Conservation (phyloP, 2,113 vertebrate species). For the Callocephalon fimbriatum region DNA sequence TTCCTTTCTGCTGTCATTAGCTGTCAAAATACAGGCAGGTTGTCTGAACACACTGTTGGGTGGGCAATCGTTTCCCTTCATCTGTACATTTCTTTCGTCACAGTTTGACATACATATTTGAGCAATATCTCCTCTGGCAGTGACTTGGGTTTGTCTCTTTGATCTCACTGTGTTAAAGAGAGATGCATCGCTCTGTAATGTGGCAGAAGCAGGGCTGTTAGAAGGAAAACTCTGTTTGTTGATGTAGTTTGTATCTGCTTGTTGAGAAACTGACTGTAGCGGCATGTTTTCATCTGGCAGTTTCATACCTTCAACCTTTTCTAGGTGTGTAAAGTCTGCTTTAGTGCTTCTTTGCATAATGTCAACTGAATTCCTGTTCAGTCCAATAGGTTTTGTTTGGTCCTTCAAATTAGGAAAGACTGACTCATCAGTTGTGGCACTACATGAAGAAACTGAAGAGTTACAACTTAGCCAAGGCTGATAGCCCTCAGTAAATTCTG, state of each 20-base stretch:
- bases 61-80: neutral
- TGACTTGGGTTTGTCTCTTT: slow-evolving; percentile 12
- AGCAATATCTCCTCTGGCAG: slow-evolving; percentile 16
- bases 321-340: slow-evolving; percentile 7
- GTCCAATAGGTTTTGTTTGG: slow-evolving; percentile 7
- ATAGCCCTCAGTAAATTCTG: neutral
- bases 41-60: neutral
- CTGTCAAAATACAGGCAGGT: neutral
- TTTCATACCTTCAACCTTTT: neutral
- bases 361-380: neutral
- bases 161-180: slow-evolving; percentile 19
- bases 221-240: neutral
- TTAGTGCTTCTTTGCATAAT: slow-evolving; percentile 16
- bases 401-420: neutral
- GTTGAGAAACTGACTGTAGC: slow-evolving; percentile 25
- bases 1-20: slow-evolving; percentile 4
- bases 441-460: slow-evolving; percentile 2
- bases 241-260: neutral
- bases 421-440: slow-evolving; percentile 35
- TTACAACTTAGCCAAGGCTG: slow-evolving; percentile 19
- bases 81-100: slow-evolving; percentile 14
- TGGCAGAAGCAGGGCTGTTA: neutral
- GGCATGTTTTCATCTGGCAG: neutral
- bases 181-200: neutral
- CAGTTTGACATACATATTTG: neutral